phyloP scores from a whole-genome alignment of 53 echinoderm and acorn worm genomes.

The Glandiceps talaboti region DNA sequence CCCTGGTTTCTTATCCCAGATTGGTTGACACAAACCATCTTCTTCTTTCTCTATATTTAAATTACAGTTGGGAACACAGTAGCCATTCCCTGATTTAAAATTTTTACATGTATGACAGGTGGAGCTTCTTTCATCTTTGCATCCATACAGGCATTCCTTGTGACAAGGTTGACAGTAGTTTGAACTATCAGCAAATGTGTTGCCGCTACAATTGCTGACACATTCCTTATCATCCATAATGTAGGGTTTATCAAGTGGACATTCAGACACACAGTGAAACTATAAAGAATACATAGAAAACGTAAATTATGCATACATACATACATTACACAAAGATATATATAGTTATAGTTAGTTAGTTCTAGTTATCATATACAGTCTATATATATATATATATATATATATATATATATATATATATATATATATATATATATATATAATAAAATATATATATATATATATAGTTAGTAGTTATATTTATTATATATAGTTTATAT shows the following conservation, averaged over 20 bases:
- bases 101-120: conserved; percentile 50
- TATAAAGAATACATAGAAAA: too few species aligned
- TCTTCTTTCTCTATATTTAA: background rate
- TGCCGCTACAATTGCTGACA: conserved; percentile 31
- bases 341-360: too few species aligned
- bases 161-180: conserved; percentile 44
- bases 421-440: too few species aligned
- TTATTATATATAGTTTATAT: too few species aligned
- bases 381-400: too few species aligned
- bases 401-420: too few species aligned
- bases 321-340: too few species aligned
- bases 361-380: too few species aligned
- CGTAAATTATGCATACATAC: too few species aligned
- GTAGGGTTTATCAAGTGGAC: conserved; percentile 47
- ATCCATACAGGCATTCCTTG: conserved; percentile 53
- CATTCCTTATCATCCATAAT: conserved; percentile 17
- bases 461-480: too few species aligned
- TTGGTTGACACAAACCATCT: background rate
- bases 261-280: conserved; percentile 46
- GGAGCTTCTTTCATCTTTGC: conserved; percentile 37
- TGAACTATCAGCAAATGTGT: conserved; percentile 21
- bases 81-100: conserved; percentile 17
- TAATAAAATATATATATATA: too few species aligned
- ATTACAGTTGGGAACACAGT: conserved; percentile 30
- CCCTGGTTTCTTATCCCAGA: too few species aligned